phyloP scores from a whole-genome alignment of 2,113 vertebrate genomes.

The Cricetomys ansorgei region DNA sequence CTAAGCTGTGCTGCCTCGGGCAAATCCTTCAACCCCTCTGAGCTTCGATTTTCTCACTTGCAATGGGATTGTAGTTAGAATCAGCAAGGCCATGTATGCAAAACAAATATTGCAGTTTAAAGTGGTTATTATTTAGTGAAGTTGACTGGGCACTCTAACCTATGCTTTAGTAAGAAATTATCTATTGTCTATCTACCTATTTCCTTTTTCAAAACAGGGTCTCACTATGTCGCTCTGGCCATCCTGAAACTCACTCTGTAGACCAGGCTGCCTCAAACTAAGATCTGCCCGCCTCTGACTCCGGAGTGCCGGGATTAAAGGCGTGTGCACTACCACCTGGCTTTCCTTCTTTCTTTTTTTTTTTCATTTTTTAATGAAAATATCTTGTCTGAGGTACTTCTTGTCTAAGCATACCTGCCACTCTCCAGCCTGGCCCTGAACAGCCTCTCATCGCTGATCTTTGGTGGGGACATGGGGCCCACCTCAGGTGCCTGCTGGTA shows the following conservation, averaged over 20 bases:
- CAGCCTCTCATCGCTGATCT: too few relatives aligned
- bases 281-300: neutral
- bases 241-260: neutral
- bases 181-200: neutral
- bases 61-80: neutral
- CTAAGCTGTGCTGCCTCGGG: neutral
- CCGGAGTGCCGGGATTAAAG: neutral
- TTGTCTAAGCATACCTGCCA: rapidly evolving
- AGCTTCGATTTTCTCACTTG: neutral
- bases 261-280: neutral
- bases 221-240: neutral
- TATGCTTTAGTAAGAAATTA: neutral
- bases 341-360: neutral
- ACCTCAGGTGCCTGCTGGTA: neutral
- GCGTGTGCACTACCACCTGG: neutral
- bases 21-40: neutral
- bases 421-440: neutral
- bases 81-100: neutral
- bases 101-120: neutral
- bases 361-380: too few relatives aligned
- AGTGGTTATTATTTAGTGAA: neutral
- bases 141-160: rapidly evolving
- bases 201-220: neutral
- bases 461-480: neutral
- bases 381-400: too few relatives aligned